Conservation (phyloP, 2,797 vertebrate species). For the Stomatorhinus walkeri region DNA sequence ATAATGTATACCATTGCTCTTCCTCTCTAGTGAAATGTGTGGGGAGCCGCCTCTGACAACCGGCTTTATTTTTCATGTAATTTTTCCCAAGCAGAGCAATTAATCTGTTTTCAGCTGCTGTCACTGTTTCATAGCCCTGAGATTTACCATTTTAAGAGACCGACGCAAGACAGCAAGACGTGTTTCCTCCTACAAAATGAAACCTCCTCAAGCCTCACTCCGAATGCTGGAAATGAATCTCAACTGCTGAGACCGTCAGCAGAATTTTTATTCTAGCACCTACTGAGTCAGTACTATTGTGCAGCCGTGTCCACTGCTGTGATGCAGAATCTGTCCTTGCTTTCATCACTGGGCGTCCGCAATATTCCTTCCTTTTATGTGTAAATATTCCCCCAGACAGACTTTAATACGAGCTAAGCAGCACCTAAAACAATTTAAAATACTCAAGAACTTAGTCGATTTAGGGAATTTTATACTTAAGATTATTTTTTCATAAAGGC, state of each 20-base stretch:
- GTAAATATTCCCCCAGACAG: conserved; percentile 10
- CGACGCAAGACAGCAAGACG: neutral
- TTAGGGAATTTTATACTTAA: neutral
- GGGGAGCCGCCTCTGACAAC: neutral
- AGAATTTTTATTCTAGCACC: neutral
- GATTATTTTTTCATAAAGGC: neutral
- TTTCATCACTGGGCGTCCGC: neutral
- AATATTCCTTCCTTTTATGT: neutral
- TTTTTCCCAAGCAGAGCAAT: conserved; percentile 21
- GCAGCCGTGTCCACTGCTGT: neutral
- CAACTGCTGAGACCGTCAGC: neutral
- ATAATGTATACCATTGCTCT: neutral
- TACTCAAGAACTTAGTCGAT: conserved; percentile 3
- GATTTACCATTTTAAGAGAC: conserved; percentile 24
- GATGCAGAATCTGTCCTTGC: conserved; percentile 9
- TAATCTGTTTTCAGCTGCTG: conserved; percentile 26
- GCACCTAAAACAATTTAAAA: neutral
- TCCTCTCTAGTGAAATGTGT: conserved; percentile 1
- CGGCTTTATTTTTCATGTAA: conserved; percentile 18
- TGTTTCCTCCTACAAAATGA: conserved; percentile 5
- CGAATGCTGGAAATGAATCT: neutral
- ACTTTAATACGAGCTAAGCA: conserved; percentile 17
- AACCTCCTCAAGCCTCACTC: neutral
- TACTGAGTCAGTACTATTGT: neutral
- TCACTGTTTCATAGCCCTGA: conserved; percentile 20